Conservation (phyloP, 2,113 vertebrate genomes). For the Anhinga rufa region DNA sequence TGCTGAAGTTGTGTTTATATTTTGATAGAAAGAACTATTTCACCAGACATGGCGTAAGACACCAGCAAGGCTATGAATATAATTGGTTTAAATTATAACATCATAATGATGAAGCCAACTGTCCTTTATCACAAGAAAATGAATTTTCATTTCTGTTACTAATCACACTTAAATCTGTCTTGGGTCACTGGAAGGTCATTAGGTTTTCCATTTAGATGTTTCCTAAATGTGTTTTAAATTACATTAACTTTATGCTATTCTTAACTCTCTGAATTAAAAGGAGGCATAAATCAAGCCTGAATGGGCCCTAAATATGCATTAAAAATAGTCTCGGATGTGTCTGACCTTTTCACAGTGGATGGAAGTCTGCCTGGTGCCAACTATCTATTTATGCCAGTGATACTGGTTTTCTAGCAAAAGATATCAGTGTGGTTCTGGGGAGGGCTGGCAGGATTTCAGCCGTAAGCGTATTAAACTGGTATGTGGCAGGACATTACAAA, state of each 20-base stretch:
- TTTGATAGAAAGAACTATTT: not conserved
- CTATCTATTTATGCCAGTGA: not conserved
- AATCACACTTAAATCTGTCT: not conserved
- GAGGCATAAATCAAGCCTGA: not conserved
- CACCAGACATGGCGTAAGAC: not conserved
- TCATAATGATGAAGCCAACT: not conserved
- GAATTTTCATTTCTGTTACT: not conserved
- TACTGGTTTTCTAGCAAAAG: conserved; percentile 25
- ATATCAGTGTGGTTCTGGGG: not conserved
- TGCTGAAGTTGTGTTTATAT: not conserved
- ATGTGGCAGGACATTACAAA: not conserved
- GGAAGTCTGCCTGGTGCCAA: not conserved
- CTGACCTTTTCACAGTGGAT: not conserved
- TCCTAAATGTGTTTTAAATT: not conserved
- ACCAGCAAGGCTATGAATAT: not conserved
- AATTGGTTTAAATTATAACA: not conserved
- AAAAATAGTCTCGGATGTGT: not conserved
- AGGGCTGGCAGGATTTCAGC: not conserved
- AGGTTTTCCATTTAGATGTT: not conserved
- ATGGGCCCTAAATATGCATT: not conserved
- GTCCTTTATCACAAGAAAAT: not conserved
- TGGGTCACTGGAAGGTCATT: not conserved
- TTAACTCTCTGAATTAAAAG: not conserved
- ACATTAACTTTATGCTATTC: not conserved
- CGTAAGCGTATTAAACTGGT: not conserved